Conservation (phyloP, 2,888 invertebrate genomes). For the Hydrotaea diabolus region DNA sequence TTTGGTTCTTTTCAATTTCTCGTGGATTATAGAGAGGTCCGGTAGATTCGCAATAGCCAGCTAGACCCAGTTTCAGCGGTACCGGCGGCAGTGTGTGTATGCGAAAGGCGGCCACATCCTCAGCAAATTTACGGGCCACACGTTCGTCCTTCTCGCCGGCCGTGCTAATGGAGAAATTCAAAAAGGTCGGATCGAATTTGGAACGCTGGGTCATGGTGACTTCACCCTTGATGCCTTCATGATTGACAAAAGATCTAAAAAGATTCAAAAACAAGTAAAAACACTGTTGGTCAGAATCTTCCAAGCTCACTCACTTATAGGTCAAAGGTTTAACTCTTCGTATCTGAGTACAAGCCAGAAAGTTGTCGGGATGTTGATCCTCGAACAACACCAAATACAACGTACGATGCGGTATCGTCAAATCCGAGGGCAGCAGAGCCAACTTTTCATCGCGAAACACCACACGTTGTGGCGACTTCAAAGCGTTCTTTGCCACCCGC, state of each 20-base stretch:
- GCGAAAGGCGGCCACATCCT: conserved; percentile 87
- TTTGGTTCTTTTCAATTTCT: conserved; percentile 82
- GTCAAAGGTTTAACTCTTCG: conserved; percentile 85
- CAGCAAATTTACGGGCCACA: conserved; percentile 87
- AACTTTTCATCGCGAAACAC: conserved; percentile 88
- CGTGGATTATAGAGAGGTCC: conserved; percentile 90
- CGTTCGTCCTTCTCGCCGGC: conserved; percentile 85
- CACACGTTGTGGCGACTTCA: conserved; percentile 80
- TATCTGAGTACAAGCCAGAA: conserved; percentile 92
- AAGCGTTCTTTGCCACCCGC: conserved; percentile 85
- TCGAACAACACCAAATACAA: conserved; percentile 92
- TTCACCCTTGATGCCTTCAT: conserved; percentile 90
- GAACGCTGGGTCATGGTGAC: conserved; percentile 90
- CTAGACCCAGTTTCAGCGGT: conserved; percentile 81
- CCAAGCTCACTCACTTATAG: conserved; percentile 84
- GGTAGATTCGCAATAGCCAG: conserved; percentile 85
- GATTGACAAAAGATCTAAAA: conserved; percentile 85
- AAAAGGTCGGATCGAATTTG: conserved; percentile 91
- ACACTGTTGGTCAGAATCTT: not conserved
- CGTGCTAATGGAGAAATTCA: conserved; percentile 86
- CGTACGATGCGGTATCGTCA: conserved; percentile 88
- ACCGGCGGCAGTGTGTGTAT: conserved; percentile 87
- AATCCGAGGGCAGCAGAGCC: conserved; percentile 86
- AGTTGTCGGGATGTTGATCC: conserved; percentile 87
- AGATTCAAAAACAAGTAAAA: not conserved